A percentile compares a stretch with the other conserved stretches of the same genome.
Conservation (phyloP, 2,113 vertebrate species). For the Puffinus mauretanicus region DNA sequence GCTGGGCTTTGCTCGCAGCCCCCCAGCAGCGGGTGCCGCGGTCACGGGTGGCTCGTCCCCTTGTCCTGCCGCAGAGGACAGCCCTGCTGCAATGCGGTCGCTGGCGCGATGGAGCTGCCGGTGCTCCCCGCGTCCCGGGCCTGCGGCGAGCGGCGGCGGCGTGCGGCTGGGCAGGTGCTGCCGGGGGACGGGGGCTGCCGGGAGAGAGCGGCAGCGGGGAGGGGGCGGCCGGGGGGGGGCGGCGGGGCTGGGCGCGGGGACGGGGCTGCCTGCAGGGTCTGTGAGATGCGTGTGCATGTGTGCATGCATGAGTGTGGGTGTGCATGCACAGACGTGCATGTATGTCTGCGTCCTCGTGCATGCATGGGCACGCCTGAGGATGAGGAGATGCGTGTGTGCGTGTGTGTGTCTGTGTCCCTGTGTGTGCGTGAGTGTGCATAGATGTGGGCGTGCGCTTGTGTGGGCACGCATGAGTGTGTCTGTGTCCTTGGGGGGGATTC, state of each 20-base stretch:
- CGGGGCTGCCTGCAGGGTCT: not conserved
- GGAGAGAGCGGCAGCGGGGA: no score
- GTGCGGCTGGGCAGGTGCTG: not conserved
- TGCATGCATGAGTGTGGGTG: not conserved
- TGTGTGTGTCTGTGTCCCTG: not conserved
- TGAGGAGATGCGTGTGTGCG: not conserved
- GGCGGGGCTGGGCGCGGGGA: not conserved
- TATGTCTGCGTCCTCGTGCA: not conserved
- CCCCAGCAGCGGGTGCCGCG: not conserved
- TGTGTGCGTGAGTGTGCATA: no score
- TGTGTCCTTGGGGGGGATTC: not conserved
- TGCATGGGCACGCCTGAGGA: no score
- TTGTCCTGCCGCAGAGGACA: slow-evolving; percentile 23
- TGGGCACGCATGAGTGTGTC: rapidly evolving
- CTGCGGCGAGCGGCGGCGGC: not conserved
- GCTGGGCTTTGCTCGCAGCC: not conserved
- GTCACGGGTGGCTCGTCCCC: not conserved
- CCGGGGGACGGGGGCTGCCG: not conserved
- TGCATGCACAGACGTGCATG: no score
- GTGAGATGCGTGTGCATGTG: not conserved
- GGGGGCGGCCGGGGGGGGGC: not conserved
- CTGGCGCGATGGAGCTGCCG: not conserved
- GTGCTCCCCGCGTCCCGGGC: not conserved
- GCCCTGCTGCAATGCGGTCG: slow-evolving; percentile 32
- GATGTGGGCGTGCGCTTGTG: not conserved